Conservation (phyloP, 2,113 vertebrate genomes). For the Dicrurus megarhynchus region DNA sequence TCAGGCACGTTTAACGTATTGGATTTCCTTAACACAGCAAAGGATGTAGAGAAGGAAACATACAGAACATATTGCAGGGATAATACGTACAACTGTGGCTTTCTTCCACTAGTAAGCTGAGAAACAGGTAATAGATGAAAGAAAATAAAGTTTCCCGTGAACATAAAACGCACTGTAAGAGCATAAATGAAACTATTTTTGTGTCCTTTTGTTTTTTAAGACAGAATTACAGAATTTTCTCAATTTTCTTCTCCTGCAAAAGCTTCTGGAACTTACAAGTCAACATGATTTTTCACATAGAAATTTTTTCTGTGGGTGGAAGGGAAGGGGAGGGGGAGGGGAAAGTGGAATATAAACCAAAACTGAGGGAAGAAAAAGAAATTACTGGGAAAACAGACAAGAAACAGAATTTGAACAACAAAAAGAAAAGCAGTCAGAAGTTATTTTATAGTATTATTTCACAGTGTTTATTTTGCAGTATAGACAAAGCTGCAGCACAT, state of each 20-base stretch:
- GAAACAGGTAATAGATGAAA: neutral
- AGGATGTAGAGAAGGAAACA: neutral
- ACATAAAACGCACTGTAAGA: neutral
- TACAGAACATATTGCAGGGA: neutral
- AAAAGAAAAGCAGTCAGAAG: neutral
- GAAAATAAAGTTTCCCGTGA: neutral
- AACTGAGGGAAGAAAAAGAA: neutral
- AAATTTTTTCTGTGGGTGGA: neutral
- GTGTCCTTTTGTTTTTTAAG: neutral
- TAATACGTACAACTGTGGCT: neutral
- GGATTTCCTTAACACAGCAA: neutral
- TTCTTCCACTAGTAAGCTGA: neutral
- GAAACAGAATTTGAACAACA: neutral
- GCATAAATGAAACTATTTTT: neutral
- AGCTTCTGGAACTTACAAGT: neutral
- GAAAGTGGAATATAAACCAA: neutral
- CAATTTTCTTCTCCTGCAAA: neutral
- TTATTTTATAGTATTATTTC: neutral
- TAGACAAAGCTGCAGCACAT: neutral
- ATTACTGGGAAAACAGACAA: neutral
- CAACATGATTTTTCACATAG: neutral
- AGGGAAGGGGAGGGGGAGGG: neutral
- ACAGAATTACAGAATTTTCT: neutral
- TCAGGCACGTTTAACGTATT: neutral
- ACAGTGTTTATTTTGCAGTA: neutral